Conservation (phyloP, 2,113 vertebrate genomes). For the Marmota flaviventris region DNA sequence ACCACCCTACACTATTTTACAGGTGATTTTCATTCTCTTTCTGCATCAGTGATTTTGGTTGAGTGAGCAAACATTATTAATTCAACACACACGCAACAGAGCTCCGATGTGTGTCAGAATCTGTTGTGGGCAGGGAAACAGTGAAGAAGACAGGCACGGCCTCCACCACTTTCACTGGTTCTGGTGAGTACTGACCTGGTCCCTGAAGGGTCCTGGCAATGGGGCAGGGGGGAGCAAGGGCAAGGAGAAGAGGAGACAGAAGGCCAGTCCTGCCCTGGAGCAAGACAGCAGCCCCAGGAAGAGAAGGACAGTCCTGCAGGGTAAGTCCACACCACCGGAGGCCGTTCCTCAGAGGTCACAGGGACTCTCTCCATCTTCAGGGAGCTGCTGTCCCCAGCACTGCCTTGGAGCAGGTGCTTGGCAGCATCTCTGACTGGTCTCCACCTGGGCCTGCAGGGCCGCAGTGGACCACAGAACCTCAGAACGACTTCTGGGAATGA, state of each 20-base stretch:
- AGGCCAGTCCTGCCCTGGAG: background rate
- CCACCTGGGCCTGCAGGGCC: background rate
- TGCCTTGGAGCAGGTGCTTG: background rate
- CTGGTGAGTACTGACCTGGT: no score
- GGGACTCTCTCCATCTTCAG: background rate
- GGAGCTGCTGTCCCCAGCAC: no score
- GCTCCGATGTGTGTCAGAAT: background rate
- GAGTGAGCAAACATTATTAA: background rate
- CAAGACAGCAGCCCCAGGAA: fast-evolving
- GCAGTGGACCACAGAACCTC: fast-evolving
- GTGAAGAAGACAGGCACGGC: background rate
- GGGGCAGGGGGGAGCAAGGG: background rate
- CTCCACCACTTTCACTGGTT: background rate
- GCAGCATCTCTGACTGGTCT: background rate
- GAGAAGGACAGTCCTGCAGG: background rate
- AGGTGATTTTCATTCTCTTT: background rate
- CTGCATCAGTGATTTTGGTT: background rate
- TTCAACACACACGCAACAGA: background rate
- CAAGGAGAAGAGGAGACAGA: background rate
- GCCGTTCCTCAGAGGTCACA: background rate
- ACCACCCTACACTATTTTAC: fast-evolving
- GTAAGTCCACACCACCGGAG: background rate
- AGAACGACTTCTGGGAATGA: background rate
- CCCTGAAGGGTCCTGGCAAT: background rate
- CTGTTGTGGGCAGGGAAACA: background rate